Evolutionary conservation across 2,113 vertebrate genomes (phyloP).

Genomic region (Lynx canadensis): DNA sequence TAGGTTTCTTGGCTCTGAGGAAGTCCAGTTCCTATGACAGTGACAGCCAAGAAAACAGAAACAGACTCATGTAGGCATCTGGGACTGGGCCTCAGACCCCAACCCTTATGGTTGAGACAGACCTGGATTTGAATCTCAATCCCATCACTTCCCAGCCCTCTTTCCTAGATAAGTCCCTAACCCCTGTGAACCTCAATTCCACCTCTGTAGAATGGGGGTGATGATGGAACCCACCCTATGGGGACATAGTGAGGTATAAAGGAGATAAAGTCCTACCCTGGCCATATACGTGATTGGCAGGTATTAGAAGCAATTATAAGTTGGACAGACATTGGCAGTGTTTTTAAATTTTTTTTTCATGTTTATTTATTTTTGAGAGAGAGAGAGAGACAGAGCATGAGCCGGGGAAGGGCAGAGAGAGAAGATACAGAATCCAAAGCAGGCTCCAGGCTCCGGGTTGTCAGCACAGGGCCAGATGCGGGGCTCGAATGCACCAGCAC

Average conservation of each 20-base stretch:
- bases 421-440: neutral
- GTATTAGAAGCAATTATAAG: neutral
- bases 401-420: neutral
- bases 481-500: neutral
- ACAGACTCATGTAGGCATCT: neutral
- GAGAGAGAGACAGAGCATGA: neutral
- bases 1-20: neutral
- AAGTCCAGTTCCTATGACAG: neutral
- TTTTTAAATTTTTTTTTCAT: neutral
- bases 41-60: neutral
- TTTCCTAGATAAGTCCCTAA: neutral
- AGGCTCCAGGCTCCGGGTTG: neutral
- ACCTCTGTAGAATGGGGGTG: neutral
- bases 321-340: neutral
- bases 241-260: too few relatives aligned
- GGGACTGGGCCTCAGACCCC: neutral
- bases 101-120: neutral
- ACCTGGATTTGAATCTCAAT: neutral
- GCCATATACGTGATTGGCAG: too few relatives aligned
- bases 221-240: neutral
- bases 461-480: neutral
- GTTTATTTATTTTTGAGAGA: neutral
- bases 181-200: neutral
- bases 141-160: neutral
- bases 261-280: neutral